phyloP scores from a whole-genome alignment of 2,888 invertebrate species.

The Sinelater perroti region DNA sequence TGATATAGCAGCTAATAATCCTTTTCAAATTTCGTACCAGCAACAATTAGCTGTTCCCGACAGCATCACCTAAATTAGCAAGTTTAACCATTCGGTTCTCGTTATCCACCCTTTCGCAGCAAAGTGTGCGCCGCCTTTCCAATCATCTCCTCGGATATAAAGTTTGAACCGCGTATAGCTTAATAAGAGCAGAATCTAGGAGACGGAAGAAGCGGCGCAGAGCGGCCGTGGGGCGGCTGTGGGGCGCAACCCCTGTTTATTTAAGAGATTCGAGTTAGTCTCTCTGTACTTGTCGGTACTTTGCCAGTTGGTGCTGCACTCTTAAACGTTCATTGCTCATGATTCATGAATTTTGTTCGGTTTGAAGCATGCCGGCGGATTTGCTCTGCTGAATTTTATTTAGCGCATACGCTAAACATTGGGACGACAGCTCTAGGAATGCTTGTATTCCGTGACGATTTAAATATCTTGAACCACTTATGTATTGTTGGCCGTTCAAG shows the following conservation, averaged over 20 bases:
- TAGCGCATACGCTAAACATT: background rate
- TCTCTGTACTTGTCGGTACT: constrained; percentile 47
- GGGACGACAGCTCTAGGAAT: too few species aligned
- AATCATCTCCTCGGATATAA: background rate
- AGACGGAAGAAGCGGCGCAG: constrained; percentile 41
- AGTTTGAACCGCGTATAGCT: constrained; percentile 38
- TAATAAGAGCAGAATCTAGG: constrained; percentile 41
- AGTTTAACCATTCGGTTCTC: too few species aligned
- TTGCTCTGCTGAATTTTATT: background rate
- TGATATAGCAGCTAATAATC: too few species aligned
- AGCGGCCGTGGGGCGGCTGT: constrained; percentile 33
- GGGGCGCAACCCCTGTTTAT: constrained; percentile 45
- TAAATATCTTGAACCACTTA: too few species aligned
- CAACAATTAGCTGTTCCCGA: too few species aligned
- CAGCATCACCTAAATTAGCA: too few species aligned
- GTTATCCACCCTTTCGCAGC: too few species aligned
- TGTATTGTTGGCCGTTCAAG: too few species aligned
- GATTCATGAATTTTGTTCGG: constrained; percentile 41
- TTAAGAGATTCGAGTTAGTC: constrained; percentile 47
- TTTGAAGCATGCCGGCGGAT: background rate
- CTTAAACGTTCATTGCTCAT: constrained; percentile 41
- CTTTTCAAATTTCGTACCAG: too few species aligned
- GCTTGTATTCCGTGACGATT: too few species aligned
- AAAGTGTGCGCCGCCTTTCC: background rate
- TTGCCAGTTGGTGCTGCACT: constrained; percentile 46